A percentile compares a stretch with the other conserved stretches of the same genome.
Evolutionary conservation across 2,797 vertebrate genomes (phyloP).

Genomic region (Craterocephalus amniculus): DNA sequence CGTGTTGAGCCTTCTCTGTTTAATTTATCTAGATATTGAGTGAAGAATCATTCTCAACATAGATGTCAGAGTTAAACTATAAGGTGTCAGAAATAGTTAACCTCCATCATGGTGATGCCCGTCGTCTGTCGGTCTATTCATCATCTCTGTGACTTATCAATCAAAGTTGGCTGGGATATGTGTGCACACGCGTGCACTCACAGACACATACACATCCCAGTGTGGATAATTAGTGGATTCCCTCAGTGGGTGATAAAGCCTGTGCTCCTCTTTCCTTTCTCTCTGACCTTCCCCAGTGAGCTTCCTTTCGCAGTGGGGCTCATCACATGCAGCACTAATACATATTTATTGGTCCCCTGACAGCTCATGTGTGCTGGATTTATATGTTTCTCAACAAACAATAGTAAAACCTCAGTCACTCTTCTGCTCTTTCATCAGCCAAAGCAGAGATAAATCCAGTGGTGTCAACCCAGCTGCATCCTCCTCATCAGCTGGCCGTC

Average conservation of each 20-base stretch:
- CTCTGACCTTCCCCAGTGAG: conserved; percentile 77
- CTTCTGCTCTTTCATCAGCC: conserved; percentile 60
- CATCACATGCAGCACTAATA: conserved; percentile 67
- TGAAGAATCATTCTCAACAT: conserved; percentile 11
- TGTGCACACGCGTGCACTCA: conserved; percentile 4
- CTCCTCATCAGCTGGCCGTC: conserved; percentile 55
- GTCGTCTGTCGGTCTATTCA: conserved; percentile 47
- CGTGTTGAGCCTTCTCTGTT: conserved; percentile 14
- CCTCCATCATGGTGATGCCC: conserved; percentile 52
- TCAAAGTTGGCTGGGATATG: conserved; percentile 57
- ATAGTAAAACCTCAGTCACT: conserved; percentile 63
- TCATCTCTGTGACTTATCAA: conserved; percentile 65
- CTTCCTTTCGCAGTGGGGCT: conserved; percentile 66
- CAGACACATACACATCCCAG: conserved; percentile 51
- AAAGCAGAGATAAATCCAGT: conserved; percentile 55
- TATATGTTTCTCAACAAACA: conserved; percentile 74
- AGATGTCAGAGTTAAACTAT: conserved; percentile 54
- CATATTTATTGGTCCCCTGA: conserved; percentile 74
- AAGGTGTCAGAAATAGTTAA: conserved; percentile 66
- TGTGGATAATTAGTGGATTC: conserved; percentile 79
- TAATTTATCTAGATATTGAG: conserved; percentile 29
- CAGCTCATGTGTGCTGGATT: conserved; percentile 66
- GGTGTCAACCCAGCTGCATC: conserved; percentile 39
- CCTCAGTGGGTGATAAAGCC: conserved; percentile 66
- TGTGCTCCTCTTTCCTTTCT: conserved; percentile 55